Evolutionary conservation across 2,113 vertebrate genomes (phyloP).

Genomic region (Melanostigma gelatinosum): DNA sequence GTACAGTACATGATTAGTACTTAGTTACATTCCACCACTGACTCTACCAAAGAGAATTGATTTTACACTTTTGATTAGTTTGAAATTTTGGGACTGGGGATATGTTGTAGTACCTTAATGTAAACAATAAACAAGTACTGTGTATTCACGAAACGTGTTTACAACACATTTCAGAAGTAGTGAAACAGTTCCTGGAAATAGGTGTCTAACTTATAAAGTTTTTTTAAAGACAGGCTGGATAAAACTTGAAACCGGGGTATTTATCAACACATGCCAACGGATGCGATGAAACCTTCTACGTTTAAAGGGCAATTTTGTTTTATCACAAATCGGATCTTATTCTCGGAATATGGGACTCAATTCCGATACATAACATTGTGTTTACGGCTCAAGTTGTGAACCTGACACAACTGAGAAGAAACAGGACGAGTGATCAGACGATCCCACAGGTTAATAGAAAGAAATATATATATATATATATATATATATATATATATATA

Average conservation of each 20-base stretch:
- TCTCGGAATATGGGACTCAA: background rate
- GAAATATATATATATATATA: no score
- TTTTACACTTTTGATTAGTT: background rate
- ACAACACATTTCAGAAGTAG: slow-evolving; percentile 18
- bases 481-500: no score
- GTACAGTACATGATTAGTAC: background rate
- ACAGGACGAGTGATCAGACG: background rate
- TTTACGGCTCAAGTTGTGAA: background rate
- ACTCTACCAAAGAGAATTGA: background rate
- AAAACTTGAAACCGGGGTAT: no score
- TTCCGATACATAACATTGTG: background rate
- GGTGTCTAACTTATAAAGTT: background rate
- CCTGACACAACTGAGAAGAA: background rate
- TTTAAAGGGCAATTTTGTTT: background rate
- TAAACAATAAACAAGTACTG: slow-evolving; percentile 21
- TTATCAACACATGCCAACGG: background rate
- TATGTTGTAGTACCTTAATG: slow-evolving; percentile 3
- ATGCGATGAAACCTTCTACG: background rate
- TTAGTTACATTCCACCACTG: background rate
- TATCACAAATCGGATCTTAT: background rate
- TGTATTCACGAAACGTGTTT: background rate
- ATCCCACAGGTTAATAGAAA: no score
- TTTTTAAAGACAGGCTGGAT: background rate
- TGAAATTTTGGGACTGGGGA: background rate
- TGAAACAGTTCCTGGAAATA: slow-evolving; percentile 25